phyloP scores from a whole-genome alignment of 2,888 invertebrate species.

The Micropterix aruncella region DNA sequence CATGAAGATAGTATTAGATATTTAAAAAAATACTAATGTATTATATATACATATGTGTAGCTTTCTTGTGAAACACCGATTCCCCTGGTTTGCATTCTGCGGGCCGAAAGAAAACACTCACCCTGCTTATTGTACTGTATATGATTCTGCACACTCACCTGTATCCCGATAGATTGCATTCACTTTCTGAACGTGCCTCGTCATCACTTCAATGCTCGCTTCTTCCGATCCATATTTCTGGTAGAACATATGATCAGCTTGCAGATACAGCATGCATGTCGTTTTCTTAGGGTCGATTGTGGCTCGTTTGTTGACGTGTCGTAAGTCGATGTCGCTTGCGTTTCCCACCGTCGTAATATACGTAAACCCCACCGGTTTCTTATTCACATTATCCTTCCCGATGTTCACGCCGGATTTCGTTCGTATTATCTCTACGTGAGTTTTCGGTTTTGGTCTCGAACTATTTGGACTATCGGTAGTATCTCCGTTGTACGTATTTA shows the following conservation, averaged over 20 bases:
- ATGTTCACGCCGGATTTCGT: slow-evolving; percentile 50
- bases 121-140: no score
- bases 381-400: slow-evolving; percentile 47
- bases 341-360: slow-evolving; percentile 25
- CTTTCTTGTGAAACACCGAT: no score
- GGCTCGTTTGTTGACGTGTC: slow-evolving; percentile 51
- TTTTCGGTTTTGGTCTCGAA: slow-evolving; percentile 49
- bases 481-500: slow-evolving; percentile 16
- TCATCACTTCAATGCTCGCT: slow-evolving; percentile 91
- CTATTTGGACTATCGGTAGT: slow-evolving; percentile 20
- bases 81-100: no score
- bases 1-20: no score
- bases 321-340: slow-evolving; percentile 34
- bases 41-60: no score
- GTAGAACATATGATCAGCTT: slow-evolving; percentile 94
- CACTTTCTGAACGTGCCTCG: slow-evolving; percentile 85
- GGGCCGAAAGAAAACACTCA: no score
- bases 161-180: slow-evolving; percentile 79
- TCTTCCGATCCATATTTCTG: slow-evolving; percentile 89
- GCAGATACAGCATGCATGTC: slow-evolving; percentile 89
- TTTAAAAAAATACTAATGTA: no score
- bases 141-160: slow-evolving; percentile 43
- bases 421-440: slow-evolving; percentile 51
- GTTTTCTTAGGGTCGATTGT: slow-evolving; percentile 77
- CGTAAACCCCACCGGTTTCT: slow-evolving; percentile 36